These are phyloP conservation scores for Holcopasites calliopsidis DNA, from an alignment of 1,140 invertebrate species.

Conservation along the genomic window DNA sequence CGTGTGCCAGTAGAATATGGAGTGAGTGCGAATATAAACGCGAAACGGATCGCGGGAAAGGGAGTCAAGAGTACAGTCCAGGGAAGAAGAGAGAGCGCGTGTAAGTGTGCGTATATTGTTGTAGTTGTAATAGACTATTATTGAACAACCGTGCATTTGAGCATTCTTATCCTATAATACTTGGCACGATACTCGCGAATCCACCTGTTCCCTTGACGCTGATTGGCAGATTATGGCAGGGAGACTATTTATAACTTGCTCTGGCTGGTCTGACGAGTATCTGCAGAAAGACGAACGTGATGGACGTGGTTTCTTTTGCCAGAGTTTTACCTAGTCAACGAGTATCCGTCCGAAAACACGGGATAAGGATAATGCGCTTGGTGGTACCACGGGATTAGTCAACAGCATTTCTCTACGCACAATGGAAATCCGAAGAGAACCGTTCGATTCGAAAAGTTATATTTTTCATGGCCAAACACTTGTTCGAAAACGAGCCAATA, in stretches of 20 bases:
- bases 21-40: no score
- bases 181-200: slow-evolving; percentile 30
- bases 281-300: slow-evolving; percentile 11
- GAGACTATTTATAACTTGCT: slow-evolving; percentile 52
- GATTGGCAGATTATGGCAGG: slow-evolving; percentile 47
- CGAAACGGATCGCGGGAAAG: no score
- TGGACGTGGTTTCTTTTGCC: slow-evolving; percentile 44
- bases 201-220: slow-evolving; percentile 58
- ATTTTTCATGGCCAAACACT: slow-evolving; percentile 18
- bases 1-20: no score
- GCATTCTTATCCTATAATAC: background rate
- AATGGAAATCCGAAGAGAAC: slow-evolving; percentile 57
- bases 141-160: no score
- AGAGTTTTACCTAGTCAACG: slow-evolving; percentile 39
- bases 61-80: no score
- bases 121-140: no score
- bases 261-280: slow-evolving; percentile 15
- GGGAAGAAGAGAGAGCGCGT: no score
- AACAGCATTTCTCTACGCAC: slow-evolving; percentile 20
- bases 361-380: slow-evolving; percentile 60
- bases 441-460: slow-evolving; percentile 64
- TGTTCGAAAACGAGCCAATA: slow-evolving; percentile 53
- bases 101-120: no score
- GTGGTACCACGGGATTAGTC: slow-evolving; percentile 42
- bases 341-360: slow-evolving; percentile 65